A percentile compares a stretch with the other conserved stretches of the same genome.
Evolutionary conservation across 2,888 invertebrate genomes (phyloP).

Genomic region (Euclidia mi): DNA sequence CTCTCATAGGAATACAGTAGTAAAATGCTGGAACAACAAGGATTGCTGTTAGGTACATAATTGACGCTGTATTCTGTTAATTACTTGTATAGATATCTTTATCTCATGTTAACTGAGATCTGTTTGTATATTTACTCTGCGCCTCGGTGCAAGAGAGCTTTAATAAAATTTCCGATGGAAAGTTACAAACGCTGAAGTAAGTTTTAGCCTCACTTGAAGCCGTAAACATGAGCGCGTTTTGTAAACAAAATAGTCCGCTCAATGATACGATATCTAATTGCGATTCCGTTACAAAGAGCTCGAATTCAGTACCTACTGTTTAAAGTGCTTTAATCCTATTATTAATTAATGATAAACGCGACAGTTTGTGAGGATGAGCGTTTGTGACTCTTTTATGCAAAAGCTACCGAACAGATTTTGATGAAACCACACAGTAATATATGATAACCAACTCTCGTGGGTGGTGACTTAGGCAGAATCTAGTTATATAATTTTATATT

Average conservation of each 20-base stretch:
- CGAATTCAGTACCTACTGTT: too few species aligned
- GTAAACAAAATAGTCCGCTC: neutral
- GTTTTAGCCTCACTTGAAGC: neutral
- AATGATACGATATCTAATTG: too few species aligned
- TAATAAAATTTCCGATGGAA: slow-evolving; percentile 5
- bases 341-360: too few species aligned
- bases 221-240: neutral
- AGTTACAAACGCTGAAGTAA: neutral
- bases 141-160: neutral
- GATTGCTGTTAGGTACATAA: slow-evolving; percentile 69
- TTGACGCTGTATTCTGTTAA: slow-evolving; percentile 72
- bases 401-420: too few species aligned
- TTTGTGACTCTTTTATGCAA: too few species aligned
- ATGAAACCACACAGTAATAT: too few species aligned
- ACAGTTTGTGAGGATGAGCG: too few species aligned
- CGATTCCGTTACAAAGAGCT: too few species aligned
- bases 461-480: too few species aligned
- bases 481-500: too few species aligned
- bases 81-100: slow-evolving; percentile 32
- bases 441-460: too few species aligned
- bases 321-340: too few species aligned
- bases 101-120: slow-evolving; percentile 1
- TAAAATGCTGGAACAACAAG: slow-evolving; percentile 74
- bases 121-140: neutral
- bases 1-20: slow-evolving; percentile 65